Evolutionary conservation across 2,113 vertebrate species (phyloP).

Genomic region (Piprites chloris): DNA sequence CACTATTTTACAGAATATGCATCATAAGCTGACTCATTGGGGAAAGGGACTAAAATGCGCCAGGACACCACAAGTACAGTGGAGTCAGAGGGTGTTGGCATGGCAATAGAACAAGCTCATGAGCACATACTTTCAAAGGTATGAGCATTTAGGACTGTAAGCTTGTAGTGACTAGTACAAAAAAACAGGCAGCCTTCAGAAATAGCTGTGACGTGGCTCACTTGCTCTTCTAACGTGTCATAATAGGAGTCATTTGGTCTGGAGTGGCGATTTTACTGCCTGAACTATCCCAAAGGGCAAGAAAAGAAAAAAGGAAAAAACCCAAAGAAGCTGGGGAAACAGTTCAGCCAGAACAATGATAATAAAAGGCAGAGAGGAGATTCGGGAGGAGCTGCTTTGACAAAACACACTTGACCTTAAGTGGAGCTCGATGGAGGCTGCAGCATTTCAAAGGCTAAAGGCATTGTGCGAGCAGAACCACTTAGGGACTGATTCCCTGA

Average conservation of each 20-base stretch:
- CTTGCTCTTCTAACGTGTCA: neutral
- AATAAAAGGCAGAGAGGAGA: neutral
- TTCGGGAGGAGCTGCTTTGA: neutral
- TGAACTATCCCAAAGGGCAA: neutral
- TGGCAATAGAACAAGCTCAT: neutral
- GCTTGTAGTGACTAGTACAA: slow-evolving; percentile 41
- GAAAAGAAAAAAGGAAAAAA: neutral
- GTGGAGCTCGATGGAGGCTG: neutral
- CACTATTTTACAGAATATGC: neutral
- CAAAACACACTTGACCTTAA: neutral
- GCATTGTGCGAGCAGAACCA: neutral
- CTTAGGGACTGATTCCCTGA: neutral
- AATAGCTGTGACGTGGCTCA: neutral
- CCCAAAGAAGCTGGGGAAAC: neutral
- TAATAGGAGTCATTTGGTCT: neutral
- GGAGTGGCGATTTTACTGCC: neutral
- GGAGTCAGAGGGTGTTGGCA: neutral
- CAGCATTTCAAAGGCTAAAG: neutral
- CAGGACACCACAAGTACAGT: neutral
- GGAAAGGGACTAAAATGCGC: neutral
- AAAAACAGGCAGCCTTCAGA: neutral
- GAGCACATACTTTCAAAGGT: neutral
- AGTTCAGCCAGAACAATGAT: neutral
- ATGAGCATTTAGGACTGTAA: neutral
- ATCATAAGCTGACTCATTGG: neutral